Conservation (phyloP, 1,140 invertebrate genomes). For the Matsumurasca onukii region DNA sequence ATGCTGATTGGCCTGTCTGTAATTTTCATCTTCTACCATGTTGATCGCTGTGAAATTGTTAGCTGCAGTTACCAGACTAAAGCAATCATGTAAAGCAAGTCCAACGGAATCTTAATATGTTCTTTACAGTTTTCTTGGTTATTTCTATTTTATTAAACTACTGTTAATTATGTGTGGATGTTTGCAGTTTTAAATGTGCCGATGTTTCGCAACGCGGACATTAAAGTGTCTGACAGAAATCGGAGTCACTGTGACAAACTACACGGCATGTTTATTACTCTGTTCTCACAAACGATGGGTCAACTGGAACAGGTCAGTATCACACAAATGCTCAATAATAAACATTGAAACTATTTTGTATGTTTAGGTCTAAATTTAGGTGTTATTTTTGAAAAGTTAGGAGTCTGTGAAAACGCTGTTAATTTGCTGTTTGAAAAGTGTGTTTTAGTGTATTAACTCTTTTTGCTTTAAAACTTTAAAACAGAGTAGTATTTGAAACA, state of each 20-base stretch:
- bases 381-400: not conserved
- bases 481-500: too few species aligned
- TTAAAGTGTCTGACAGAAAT: constrained; percentile 99
- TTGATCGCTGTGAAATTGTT: too few species aligned
- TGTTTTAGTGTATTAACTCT: not conserved
- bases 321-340: too few species aligned
- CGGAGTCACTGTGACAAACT: constrained; percentile 82
- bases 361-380: not conserved
- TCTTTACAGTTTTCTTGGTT: too few species aligned
- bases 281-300: constrained; percentile 89
- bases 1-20: too few species aligned
- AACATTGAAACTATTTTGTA: not conserved
- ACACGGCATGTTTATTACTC: constrained; percentile 86
- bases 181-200: constrained; percentile 93
- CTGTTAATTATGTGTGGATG: too few species aligned
- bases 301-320: constrained; percentile 73
- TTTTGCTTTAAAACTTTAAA: not conserved
- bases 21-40: too few species aligned
- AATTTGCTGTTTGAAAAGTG: not conserved
- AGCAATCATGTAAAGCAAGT: too few species aligned
- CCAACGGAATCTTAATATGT: too few species aligned
- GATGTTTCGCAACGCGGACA: constrained; percentile 97
- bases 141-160: too few species aligned
- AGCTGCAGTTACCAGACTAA: too few species aligned
- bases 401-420: not conserved